Evolutionary conservation across 2,888 invertebrate genomes (phyloP).

Genomic region (Trichacis sp.): DNA sequence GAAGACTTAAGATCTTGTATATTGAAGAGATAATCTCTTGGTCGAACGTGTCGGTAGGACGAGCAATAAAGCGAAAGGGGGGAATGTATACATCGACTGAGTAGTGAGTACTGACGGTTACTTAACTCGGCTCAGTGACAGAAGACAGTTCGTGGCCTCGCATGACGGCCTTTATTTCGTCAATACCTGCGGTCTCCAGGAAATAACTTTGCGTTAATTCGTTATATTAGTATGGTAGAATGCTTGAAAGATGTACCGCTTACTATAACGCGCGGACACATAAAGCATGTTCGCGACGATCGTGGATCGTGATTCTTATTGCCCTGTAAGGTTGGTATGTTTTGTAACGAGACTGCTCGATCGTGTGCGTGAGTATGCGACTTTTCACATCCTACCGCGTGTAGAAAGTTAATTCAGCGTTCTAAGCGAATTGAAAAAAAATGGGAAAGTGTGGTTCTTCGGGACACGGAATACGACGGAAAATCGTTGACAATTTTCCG

Average conservation of each 20-base stretch:
- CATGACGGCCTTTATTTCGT: background rate
- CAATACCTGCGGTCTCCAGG: background rate
- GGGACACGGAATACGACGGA: too few species aligned
- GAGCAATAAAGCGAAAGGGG: background rate
- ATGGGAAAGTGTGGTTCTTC: background rate
- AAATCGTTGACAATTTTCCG: too few species aligned
- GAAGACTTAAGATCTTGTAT: too few species aligned
- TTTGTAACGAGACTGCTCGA: background rate
- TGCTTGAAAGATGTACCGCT: too few species aligned
- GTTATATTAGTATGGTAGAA: too few species aligned
- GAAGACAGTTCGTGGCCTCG: background rate
- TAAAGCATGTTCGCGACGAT: background rate
- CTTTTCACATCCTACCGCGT: background rate
- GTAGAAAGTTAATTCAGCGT: background rate
- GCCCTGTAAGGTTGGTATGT: constrained; percentile 10
- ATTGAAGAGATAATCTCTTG: background rate
- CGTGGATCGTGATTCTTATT: background rate
- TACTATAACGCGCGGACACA: constrained; percentile 3
- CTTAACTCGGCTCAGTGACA: background rate
- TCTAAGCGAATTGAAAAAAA: background rate
- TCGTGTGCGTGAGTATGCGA: background rate
- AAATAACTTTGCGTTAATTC: constrained; percentile 1
- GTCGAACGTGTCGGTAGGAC: background rate
- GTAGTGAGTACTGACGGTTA: background rate
- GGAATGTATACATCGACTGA: background rate